Conservation (phyloP, 2,888 invertebrate genomes). For the Aphodius sticticus region DNA sequence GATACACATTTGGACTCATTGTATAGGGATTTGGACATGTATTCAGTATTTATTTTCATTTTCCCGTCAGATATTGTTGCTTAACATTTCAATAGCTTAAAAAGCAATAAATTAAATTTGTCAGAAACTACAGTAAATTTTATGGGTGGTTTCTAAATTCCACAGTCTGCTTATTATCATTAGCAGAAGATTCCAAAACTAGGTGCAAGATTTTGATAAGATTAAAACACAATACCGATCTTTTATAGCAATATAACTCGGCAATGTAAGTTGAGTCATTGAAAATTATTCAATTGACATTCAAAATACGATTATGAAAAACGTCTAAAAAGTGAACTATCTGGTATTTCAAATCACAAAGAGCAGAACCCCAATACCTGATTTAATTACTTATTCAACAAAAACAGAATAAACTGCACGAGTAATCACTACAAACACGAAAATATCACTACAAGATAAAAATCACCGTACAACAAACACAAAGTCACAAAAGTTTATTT, state of each 20-base stretch:
- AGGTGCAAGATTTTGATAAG: background rate
- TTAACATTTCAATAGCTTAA: too few species aligned
- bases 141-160: background rate
- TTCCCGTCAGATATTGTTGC: too few species aligned
- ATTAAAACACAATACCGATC: background rate
- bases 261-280: background rate
- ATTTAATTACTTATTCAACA: background rate
- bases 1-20: too few species aligned
- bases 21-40: too few species aligned
- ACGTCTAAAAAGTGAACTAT: too few species aligned
- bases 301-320: background rate
- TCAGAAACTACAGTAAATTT: background rate
- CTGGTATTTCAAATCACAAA: background rate
- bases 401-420: background rate
- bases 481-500: background rate
- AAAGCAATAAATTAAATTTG: too few species aligned
- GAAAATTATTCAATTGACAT: background rate
- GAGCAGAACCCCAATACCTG: background rate
- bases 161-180: background rate
- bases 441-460: background rate
- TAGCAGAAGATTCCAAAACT: background rate
- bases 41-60: too few species aligned
- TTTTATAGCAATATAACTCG: background rate
- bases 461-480: background rate
- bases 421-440: background rate